Evolutionary conservation across 2,113 vertebrate species (phyloP), one percentile per base, ranked within the genome.

Genomic region (Synodontis membranacea): DNA sequence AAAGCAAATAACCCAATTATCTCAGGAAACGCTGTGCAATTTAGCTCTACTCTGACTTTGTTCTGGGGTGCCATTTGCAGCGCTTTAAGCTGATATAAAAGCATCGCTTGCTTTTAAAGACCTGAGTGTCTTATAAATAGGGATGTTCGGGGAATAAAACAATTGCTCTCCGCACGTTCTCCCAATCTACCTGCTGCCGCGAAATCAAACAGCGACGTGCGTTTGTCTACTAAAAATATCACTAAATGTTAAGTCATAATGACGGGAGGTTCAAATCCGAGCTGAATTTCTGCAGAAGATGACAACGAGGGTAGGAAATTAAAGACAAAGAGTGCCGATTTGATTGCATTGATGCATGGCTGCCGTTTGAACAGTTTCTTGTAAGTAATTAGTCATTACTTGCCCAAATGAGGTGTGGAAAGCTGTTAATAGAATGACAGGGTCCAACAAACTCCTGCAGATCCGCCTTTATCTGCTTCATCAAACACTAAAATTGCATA

Each of bases 341-440:
- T 79, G 78, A 54, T n/a, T n/a, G n/a, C n/a, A n/a, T n/a, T 80
- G 50, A 56, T 56, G 78, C 78, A 11, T 58, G 90, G 89, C 91
- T 91, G 91, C 93, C 91, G 90, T 93, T 94, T 93, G 94, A 94
- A 94, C 92, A 92, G 93, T 93, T 92, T 91, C 91, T 90, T 92
- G 88, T 95, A 95, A 95, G 94, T 96, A 96, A 94, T 93, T 95
- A 92, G 95, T 96, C 95, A 96, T 96, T 96, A 96, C 93, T 91
- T 88, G 92, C 91, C 94, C 92, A 94, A 95, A 95, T 95, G 93
- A 92, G 91, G 92, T 95, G 94, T 94, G 91, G 90, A 92, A 91
- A 90, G 90, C 87, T 92, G 91, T 92, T 94, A 92, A 93, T 92
- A 93, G 92, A 89, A 93, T 90, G 88, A 89, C 90, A 90, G 91